Evolutionary conservation across 1,140 invertebrate species (phyloP), one percentile per base, ranked within the genome.

Genomic region (Papilio xuthus): DNA sequence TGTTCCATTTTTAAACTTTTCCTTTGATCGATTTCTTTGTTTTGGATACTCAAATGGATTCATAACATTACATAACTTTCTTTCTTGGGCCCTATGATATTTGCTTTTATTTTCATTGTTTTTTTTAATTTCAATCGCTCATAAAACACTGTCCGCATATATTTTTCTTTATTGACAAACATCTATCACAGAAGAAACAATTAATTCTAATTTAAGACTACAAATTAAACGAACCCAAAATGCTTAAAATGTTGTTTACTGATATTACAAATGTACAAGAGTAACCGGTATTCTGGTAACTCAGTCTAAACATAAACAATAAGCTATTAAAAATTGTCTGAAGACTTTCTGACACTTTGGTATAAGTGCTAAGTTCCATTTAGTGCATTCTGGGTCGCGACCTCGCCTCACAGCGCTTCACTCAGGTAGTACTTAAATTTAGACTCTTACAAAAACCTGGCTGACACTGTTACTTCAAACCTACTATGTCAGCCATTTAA

Each of bases 311-410:
- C 15, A 15, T 7, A 67, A 67, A 67, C 60, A 67, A 67, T 67
- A 67, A 28, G 60, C 23, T 67, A 15, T 67, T 67, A 67, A 67
- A 28, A 28, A 67, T 60, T 26, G 23, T 23, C 13, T 60, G 56
- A 67, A 28, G n/a, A 67, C 26, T 67, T 67, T 67, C 23, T 15
- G 60, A 67, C 60, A 67, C 60, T 67, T 60, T 26, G 23, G 60
- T 32, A 13, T 67, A 67, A 67, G 60, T 28, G 26, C 10, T 28
- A 67, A 67, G 60, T 32, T 8, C 60, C 26, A 67, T 67, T 28
- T 67, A 28, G 60, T 32, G 26, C 12, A 67, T 67, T 15, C 60
- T 67, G 26, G 60, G 60, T 67, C 60, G 60, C 26, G 60, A 67
- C 60, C 60, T 67, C 60, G 23, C 50, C 50, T 53, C 60, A 6